Evolutionary conservation across 2,113 vertebrate species (phyloP), one percentile per base, ranked within the genome.

Genomic region (Paedocypris sp.): DNA sequence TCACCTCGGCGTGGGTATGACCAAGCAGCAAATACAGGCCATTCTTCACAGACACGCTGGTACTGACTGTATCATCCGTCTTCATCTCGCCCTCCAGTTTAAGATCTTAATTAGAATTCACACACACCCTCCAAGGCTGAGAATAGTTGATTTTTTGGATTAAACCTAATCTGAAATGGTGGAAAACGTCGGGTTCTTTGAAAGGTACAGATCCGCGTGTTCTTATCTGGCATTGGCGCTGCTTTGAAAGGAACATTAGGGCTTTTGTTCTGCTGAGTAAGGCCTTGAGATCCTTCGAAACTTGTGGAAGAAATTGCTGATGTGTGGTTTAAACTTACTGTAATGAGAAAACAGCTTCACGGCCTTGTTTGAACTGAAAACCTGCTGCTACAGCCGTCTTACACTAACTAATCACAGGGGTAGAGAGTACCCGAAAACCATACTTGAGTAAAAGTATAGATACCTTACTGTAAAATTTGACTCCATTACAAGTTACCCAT

Each of bases 41-140:
- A 58, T 58, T 58, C 39, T 58, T 58, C 26, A 58, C 54, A 43
- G 39, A 58, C 39, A 58, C 2, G 54, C 39, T 58, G 29, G 20
- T 31, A 13, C 26, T 32, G 54, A 58, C 43, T 12, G 16, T 32
- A 43, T 58, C 54, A 58, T 58, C 54, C 31, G 32, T 58, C 54
- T 58, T 45, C 39, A 43, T 58, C 28, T 58, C 16, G 4, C 2
- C 15, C 39, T 43, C 54, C 9, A 39, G 25, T 43, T 58, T 38
- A 45, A 43, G 54, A 43, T 45, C 26, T 58, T 32, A 31, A 32
- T 58, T 58, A 20, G 32, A 43, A 45, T 43, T 15, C 38, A 43
- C 26, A 31, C 23, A 25, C 39, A 19, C 5, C 42, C 36, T 41
- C 20, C 6, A 16, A 18, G 22, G 25, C 39, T 3, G 13, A 54